These are phyloP conservation scores for Seriola quinqueradiata DNA, from an alignment of 2,113 vertebrate genomes.

Conservation along the genomic window DNA sequence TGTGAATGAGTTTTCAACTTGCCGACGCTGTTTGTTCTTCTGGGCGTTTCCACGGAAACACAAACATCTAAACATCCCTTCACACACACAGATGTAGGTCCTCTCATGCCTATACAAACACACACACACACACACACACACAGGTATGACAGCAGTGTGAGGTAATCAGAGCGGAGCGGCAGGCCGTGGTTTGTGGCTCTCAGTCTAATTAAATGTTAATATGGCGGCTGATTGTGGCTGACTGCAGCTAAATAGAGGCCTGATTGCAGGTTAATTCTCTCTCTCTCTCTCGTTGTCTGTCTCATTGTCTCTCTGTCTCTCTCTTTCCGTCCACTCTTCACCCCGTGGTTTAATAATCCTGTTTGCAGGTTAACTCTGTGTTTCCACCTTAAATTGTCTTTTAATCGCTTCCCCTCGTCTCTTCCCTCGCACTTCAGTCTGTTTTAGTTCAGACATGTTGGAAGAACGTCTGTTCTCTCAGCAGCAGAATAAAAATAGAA, in stretches of 20 bases:
- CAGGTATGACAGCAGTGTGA: slow-evolving; percentile 24
- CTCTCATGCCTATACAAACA: neutral
- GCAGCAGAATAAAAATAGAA: neutral
- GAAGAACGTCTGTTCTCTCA: neutral
- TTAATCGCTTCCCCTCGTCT: slow-evolving; percentile 21
- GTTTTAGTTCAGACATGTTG: slow-evolving; percentile 9
- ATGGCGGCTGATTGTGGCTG: slow-evolving; percentile 69
- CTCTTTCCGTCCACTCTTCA: neutral
- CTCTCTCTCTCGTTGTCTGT: slow-evolving; percentile 33
- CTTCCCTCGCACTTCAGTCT: neutral
- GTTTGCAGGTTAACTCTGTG: slow-evolving; percentile 52
- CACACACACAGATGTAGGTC: too few species aligned
- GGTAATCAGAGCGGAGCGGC: slow-evolving; percentile 70
- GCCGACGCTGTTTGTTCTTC: neutral
- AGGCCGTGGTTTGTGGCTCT: slow-evolving; percentile 65
- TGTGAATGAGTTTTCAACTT: neutral
- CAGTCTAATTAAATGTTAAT: slow-evolving; percentile 76
- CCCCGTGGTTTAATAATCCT: neutral
- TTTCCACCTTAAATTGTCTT: slow-evolving; percentile 49
- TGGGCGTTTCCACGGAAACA: neutral
- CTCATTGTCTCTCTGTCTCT: slow-evolving; percentile 49
- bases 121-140: slow-evolving; percentile 30
- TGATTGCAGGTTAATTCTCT: slow-evolving; percentile 77
- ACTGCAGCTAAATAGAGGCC: slow-evolving; percentile 71
- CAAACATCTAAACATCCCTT: neutral